Evolutionary conservation across 2,888 invertebrate genomes (phyloP).

Genomic region (Ophioninae sp.): DNA sequence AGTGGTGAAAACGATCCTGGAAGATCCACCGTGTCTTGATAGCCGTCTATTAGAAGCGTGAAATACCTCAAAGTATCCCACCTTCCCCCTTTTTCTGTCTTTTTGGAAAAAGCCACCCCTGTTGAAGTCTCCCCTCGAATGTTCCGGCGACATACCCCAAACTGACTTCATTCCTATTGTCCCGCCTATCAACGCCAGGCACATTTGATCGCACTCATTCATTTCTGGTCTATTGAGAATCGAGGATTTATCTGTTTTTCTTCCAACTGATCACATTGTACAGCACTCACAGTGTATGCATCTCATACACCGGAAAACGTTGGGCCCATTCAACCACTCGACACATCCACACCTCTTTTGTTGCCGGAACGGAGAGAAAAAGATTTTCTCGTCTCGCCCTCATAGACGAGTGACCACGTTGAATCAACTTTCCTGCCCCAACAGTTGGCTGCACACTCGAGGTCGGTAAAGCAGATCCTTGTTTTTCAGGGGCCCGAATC

Average conservation of each 20-base stretch:
- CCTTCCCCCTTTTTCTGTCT: not conserved
- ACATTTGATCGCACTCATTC: slow-evolving; percentile 45
- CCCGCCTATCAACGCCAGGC: slow-evolving; percentile 35
- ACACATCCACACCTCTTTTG: slow-evolving; percentile 33
- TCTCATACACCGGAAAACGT: slow-evolving; percentile 26
- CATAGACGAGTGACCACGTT: slow-evolving; percentile 19
- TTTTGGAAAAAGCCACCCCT: not conserved
- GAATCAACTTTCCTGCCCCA: not conserved
- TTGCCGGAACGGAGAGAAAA: not conserved
- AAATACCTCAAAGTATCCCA: slow-evolving; percentile 6
- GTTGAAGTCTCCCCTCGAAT: slow-evolving; percentile 34
- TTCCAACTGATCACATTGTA: slow-evolving; percentile 13
- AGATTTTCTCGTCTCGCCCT: not conserved
- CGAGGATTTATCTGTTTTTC: slow-evolving; percentile 54
- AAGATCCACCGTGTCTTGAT: slow-evolving; percentile 31
- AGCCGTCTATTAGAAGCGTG: slow-evolving; percentile 38
- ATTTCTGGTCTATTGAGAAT: slow-evolving; percentile 47
- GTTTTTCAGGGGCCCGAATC: not conserved
- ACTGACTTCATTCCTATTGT: slow-evolving; percentile 61
- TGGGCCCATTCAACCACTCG: slow-evolving; percentile 29
- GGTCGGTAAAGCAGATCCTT: not conserved
- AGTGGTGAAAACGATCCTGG: slow-evolving; percentile 1
- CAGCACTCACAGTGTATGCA: not conserved
- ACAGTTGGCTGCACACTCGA: slow-evolving; percentile 14
- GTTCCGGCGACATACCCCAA: slow-evolving; percentile 52